These are phyloP conservation scores for Peromyscus polionotus DNA, from an alignment of 2,113 vertebrate species.

Conservation along the genomic window DNA sequence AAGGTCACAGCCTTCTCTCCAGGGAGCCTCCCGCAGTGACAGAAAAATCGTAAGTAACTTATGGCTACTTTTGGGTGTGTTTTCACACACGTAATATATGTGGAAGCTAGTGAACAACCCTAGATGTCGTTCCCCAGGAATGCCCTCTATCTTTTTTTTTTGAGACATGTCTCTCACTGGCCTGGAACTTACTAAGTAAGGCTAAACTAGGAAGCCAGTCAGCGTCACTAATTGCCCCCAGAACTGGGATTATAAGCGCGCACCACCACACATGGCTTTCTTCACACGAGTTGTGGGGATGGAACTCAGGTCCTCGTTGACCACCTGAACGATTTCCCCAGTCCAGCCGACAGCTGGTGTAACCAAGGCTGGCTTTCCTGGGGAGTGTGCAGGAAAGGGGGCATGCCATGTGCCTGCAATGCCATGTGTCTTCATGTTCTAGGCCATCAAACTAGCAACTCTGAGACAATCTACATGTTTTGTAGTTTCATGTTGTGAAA, in stretches of 20 bases:
- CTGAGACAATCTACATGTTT: fast-evolving
- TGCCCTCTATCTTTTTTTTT: not conserved
- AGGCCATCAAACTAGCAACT: not conserved
- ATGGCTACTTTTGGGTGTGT: not conserved
- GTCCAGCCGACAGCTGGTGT: not conserved
- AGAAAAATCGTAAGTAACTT: fast-evolving
- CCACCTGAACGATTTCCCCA: not conserved
- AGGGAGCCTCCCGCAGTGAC: fast-evolving
- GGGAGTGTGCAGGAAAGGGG: fast-evolving
- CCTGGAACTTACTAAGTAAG: not conserved
- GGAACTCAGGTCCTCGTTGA: not conserved
- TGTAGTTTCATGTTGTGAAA: not conserved
- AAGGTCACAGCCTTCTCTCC: fast-evolving
- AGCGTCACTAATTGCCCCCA: too few relatives aligned
- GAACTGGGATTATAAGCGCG: not conserved
- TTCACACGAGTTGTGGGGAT: not conserved
- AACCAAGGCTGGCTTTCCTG: fast-evolving
- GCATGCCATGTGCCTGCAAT: too few relatives aligned
- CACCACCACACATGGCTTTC: not conserved
- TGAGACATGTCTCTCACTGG: not conserved
- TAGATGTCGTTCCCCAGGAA: not conserved
- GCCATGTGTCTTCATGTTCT: not conserved
- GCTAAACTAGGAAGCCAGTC: not conserved
- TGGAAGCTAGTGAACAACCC: too few relatives aligned
- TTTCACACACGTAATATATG: not conserved